Percentiles rank a stretch among this genome's conserved stretches.
These are phyloP conservation scores for Chrysochloris asiatica DNA, from an alignment of 2,113 vertebrate species.

Conservation along the genomic window DNA sequence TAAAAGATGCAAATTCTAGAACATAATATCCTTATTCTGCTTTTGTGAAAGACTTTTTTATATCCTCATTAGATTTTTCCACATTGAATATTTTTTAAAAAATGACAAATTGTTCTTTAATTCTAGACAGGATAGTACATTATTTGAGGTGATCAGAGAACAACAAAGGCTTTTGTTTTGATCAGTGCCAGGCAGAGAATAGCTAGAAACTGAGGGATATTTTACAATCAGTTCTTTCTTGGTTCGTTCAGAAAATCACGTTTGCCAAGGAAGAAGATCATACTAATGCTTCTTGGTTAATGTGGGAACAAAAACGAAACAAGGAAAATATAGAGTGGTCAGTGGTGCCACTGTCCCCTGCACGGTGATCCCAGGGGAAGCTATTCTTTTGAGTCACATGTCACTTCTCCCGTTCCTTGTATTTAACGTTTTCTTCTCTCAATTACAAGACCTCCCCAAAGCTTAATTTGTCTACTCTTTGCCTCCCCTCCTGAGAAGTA, in stretches of 20 bases:
- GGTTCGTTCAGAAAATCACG: not conserved
- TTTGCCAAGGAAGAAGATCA: not conserved
- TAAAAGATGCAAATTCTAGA: slow-evolving; percentile 4
- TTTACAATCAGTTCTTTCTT: not conserved
- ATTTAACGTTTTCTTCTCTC: not conserved
- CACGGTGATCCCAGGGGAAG: not conserved
- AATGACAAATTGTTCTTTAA: not conserved
- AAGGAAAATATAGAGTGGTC: not conserved
- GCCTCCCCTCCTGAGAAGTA: slow-evolving; percentile 11
- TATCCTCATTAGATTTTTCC: not conserved
- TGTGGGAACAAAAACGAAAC: not conserved
- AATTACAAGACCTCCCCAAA: not conserved
- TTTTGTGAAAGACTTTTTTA: not conserved
- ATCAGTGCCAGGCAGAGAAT: too few relatives aligned
- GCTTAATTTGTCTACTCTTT: slow-evolving; percentile 5
- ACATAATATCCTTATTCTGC: not conserved
- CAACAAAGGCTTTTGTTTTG: too few relatives aligned
- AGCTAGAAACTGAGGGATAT: slow-evolving; percentile 16
- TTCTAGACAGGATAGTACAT: not conserved
- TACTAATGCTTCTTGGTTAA: not conserved
- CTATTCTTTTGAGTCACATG: not conserved
- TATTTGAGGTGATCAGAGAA: not conserved
- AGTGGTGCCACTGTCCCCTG: not conserved
- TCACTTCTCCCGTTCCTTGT: not conserved
- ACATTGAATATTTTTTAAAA: not conserved